These are phyloP conservation scores for Drosophila aldrichi DNA, from an alignment of 2,888 invertebrate genomes.

Conservation along the genomic window DNA sequence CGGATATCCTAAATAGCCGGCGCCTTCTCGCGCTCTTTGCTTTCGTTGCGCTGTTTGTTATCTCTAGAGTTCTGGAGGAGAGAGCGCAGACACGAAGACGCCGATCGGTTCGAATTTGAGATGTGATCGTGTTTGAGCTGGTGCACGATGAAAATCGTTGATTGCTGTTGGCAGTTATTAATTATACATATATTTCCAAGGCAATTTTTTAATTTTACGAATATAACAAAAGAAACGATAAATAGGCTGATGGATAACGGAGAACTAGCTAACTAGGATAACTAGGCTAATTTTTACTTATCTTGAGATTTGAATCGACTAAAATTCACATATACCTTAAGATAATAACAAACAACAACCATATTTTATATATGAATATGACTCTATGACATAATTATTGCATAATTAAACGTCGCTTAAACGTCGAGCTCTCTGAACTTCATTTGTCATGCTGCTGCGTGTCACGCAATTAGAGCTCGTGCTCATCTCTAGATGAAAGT, in stretches of 20 bases:
- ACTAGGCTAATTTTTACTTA: no score
- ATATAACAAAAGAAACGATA: neutral
- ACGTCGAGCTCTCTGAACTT: neutral
- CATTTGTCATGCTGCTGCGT: neutral
- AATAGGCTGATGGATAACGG: no score
- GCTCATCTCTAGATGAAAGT: slow-evolving; percentile 1
- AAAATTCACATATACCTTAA: no score
- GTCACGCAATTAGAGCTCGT: neutral
- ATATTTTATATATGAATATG: no score
- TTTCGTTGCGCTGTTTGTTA: slow-evolving; percentile 19
- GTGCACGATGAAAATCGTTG: neutral
- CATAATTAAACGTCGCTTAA: neutral
- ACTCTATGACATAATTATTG: no score
- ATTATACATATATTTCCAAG: neutral
- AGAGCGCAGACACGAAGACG: slow-evolving; percentile 55
- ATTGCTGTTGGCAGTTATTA: neutral
- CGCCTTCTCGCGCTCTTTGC: slow-evolving; percentile 13
- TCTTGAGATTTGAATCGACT: no score
- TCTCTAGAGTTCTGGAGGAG: neutral
- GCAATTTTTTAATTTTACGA: neutral
- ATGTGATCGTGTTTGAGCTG: neutral
- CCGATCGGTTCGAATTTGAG: slow-evolving; percentile 24
- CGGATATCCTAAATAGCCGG: slow-evolving; percentile 32
- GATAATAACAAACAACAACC: no score
- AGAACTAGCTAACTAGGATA: no score